Percentiles rank a stretch among this genome's conserved stretches.
Conservation (phyloP, 1,140 invertebrate species). For the Brachionus koreanus region DNA sequence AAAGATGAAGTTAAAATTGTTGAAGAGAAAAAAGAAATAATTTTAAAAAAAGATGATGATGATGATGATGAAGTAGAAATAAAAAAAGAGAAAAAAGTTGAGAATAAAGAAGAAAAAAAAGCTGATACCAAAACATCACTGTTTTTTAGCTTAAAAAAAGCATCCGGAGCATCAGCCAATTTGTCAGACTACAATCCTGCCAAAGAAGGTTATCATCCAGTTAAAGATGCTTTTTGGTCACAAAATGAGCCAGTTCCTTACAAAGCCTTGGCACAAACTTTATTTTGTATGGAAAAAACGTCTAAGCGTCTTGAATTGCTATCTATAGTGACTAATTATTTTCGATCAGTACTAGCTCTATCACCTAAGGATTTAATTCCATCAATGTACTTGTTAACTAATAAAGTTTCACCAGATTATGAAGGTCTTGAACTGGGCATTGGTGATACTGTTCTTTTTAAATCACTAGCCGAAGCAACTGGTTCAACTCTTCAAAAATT, state of each 20-base stretch:
- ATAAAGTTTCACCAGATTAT: slow-evolving; percentile 89
- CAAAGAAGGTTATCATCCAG: slow-evolving; percentile 75
- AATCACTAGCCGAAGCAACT: slow-evolving; percentile 86
- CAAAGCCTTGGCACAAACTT: slow-evolving; percentile 33
- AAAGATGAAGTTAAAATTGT: not conserved
- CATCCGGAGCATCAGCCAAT: slow-evolving; percentile 1
- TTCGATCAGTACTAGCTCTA: slow-evolving; percentile 81
- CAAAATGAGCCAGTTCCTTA: slow-evolving; percentile 38
- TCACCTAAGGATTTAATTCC: slow-evolving; percentile 80
- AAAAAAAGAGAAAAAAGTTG: not conserved
- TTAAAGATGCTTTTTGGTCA: slow-evolving; percentile 71
- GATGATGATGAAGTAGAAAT: not conserved
- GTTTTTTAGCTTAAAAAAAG: slow-evolving; percentile 23
- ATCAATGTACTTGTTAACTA: slow-evolving; percentile 89
- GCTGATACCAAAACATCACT: slow-evolving; percentile 4
- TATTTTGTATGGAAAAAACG: slow-evolving; percentile 45
- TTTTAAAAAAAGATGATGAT: not conserved
- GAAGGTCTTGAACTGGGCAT: slow-evolving; percentile 81
- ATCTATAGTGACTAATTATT: slow-evolving; percentile 87
- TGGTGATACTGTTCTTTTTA: slow-evolving; percentile 83
- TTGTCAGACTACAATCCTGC: slow-evolving; percentile 61
- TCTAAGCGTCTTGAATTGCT: slow-evolving; percentile 76
- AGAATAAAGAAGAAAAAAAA: slow-evolving; percentile 21
- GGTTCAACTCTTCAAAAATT: slow-evolving; percentile 67
- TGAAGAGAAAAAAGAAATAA: not conserved